Percentiles rank a stretch among this genome's conserved stretches.
Evolutionary conservation across 2,888 invertebrate genomes (phyloP).

Genomic region (Chrysotoxum bicinctum): DNA sequence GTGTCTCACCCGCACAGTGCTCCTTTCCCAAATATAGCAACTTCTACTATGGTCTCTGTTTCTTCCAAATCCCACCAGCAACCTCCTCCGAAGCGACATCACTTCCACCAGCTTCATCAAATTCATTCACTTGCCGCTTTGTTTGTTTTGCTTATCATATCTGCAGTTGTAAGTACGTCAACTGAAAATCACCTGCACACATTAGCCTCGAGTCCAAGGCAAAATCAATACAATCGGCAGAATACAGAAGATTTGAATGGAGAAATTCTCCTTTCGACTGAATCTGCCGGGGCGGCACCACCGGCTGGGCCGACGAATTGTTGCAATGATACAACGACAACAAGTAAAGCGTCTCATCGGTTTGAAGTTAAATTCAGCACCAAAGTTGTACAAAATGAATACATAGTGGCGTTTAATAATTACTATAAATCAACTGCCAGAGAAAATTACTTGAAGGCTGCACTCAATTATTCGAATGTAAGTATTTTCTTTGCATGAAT

Average conservation of each 20-base stretch:
- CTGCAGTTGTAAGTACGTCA: conserved; percentile 58
- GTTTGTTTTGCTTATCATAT: conserved; percentile 65
- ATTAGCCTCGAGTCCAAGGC: conserved; percentile 27
- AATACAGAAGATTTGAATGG: conserved; percentile 38
- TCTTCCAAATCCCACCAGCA: conserved; percentile 46
- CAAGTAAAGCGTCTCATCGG: conserved; percentile 57
- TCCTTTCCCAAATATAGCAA: conserved; percentile 30
- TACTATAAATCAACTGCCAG: conserved; percentile 90
- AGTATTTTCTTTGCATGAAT: conserved; percentile 18
- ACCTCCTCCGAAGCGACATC: conserved; percentile 17
- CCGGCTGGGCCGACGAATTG: conserved; percentile 19
- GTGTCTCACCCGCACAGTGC: neutral
- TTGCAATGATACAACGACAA: conserved; percentile 49
- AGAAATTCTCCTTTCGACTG: neutral
- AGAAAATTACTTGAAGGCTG: conserved; percentile 89
- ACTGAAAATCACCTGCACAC: conserved; percentile 59
- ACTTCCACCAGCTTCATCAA: conserved; percentile 28
- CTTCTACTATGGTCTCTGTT: conserved; percentile 64
- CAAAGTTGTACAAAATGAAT: conserved; percentile 88
- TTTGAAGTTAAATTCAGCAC: conserved; percentile 82
- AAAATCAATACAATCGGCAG: conserved; percentile 37
- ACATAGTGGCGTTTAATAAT: conserved; percentile 92
- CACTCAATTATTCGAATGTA: conserved; percentile 83
- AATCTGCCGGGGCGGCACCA: neutral
- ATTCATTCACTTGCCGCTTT: conserved; percentile 58